Base-by-base conservation (phyloP, 2,797 vertebrate species). In the Lutjanus campechanus region DNA sequence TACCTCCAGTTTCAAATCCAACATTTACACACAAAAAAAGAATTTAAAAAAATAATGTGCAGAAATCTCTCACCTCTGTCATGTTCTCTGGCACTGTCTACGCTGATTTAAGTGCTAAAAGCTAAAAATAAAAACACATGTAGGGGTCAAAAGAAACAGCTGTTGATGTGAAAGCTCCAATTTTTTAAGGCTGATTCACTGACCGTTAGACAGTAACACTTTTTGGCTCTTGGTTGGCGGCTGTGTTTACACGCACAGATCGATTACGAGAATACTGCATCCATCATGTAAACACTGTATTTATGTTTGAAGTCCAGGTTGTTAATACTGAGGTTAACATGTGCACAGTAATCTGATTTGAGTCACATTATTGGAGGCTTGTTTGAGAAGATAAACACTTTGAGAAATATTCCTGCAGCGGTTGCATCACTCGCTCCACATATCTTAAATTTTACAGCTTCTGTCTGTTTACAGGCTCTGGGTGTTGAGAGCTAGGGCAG, bases 21-120 rank as follows among this genome's bases (percentile, higher is more conserved):
- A 88, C 81, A 82, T 85, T 36, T 58, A 89, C 67, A 84, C 75
- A 84, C 20, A 77, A 68, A 71, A 49, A 69, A 12, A 41, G n/a
- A 44, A 54, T 25, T 51, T 7, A 62, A 15, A 22, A 84, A 82
- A 90, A 81, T 82, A 84, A 93, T 90, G 89, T 89, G 90, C 91
- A 93, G 90, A 92, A 89, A 84, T 83, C 67, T 85, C 67, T 82
- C 67, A 68, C 81, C 77, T 89, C 82, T 79, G 87, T 86, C 82
- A 20, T 71, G 82, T 84, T 89, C 68, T 86, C 89, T 89, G 90
- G 88, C 84, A 85, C 90, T 69, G 89, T 85, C 85, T 79, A 63
- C 63, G 64, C 86, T 82, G 62, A 79, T 82, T 84, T 95, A 95
- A 96, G 95, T 95, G 96, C 95, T 95, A 88, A 92, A 89, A 93